phyloP scores from a whole-genome alignment of 2,113 vertebrate species.

The Triplophysa dalaica region DNA sequence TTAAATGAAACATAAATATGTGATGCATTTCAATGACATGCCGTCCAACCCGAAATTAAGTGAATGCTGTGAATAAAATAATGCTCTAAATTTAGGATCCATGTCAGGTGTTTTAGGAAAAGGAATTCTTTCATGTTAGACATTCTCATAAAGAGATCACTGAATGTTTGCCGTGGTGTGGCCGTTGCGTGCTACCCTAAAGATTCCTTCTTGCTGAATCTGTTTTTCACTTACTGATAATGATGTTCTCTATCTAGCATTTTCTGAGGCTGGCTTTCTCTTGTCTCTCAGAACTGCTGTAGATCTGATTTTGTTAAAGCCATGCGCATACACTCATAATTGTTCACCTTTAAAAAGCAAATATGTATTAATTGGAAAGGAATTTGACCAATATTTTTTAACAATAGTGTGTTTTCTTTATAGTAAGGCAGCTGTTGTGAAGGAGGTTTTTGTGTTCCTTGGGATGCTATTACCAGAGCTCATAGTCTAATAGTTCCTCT shows the following conservation, averaged over 20 bases:
- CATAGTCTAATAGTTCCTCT: constrained; percentile 23
- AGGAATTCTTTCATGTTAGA: not conserved
- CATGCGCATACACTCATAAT: constrained; percentile 55
- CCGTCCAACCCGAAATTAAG: not conserved
- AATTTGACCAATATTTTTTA: not conserved
- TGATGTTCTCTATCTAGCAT: not conserved
- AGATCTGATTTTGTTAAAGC: constrained; percentile 19
- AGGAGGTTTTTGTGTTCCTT: not conserved
- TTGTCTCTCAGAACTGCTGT: constrained; percentile 6
- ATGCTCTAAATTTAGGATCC: constrained; percentile 1
- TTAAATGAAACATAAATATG: constrained; percentile 1
- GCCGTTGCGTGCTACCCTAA: constrained; percentile 16
- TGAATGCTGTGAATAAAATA: not conserved
- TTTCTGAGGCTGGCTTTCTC: not conserved
- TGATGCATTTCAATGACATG: constrained; percentile 9
- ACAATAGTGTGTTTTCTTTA: not conserved
- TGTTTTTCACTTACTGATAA: constrained; percentile 32
- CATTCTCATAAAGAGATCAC: not conserved
- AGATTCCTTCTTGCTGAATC: constrained; percentile 36
- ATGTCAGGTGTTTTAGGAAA: not conserved
- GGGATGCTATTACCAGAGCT: constrained; percentile 27
- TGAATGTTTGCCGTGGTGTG: not conserved
- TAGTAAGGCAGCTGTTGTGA: not conserved
- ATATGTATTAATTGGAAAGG: not conserved
- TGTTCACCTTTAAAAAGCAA: constrained; percentile 46